phyloP scores from a whole-genome alignment of 2,888 invertebrate genomes.

The Acanthosepion lycidas region DNA sequence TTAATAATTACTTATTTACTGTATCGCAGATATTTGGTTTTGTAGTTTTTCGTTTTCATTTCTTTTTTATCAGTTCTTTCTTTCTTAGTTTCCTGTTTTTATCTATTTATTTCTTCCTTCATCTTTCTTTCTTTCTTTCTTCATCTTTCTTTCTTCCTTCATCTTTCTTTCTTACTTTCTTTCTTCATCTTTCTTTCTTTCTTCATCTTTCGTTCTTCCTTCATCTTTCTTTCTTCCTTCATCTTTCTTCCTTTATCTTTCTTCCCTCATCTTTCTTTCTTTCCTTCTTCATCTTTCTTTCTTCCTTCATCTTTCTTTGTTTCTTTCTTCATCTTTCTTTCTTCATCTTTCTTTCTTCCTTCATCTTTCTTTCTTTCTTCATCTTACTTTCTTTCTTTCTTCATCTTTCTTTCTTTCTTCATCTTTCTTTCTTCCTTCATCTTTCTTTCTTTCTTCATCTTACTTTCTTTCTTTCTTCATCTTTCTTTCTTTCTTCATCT shows the following conservation, averaged over 20 bases:
- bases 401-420: not conserved
- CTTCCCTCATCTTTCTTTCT: no score
- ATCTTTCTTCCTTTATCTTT: no score
- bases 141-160: not conserved
- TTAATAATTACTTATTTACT: no score
- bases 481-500: not conserved
- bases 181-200: not conserved
- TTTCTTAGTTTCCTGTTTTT: not conserved
- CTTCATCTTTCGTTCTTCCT: not conserved
- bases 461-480: no score
- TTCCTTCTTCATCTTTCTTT: no score
- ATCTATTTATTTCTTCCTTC: not conserved
- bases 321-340: not conserved
- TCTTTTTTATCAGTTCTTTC: not conserved
- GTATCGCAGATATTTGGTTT: no score
- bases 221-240: no score
- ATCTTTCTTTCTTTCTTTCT: not conserved
- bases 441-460: not conserved
- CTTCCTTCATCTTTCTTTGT: no score
- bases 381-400: not conserved
- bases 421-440: not conserved
- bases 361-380: not conserved
- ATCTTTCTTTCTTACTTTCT: not conserved
- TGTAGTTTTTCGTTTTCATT: no score
- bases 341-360: not conserved